These are phyloP conservation scores for Anarrhichthys ocellatus DNA, from an alignment of 2,113 vertebrate species.

Conservation along the genomic window DNA sequence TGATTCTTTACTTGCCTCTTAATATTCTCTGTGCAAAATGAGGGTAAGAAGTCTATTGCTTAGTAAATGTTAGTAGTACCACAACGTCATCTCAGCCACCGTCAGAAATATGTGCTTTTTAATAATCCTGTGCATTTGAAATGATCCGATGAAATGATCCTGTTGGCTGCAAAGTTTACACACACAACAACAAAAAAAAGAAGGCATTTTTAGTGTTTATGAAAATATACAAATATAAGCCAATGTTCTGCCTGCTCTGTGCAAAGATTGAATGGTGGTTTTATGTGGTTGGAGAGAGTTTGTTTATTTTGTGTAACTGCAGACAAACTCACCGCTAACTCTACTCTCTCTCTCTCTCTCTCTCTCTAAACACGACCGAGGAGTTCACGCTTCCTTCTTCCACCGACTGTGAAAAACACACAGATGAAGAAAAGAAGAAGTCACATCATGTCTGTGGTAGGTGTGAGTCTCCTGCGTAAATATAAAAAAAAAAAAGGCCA, in stretches of 20 bases:
- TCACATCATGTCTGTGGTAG: conserved; percentile 8
- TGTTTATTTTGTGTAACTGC: conserved; percentile 1
- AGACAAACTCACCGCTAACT: conserved; percentile 4
- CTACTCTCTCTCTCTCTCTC: conserved; percentile 25
- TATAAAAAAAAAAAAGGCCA: conserved; percentile 33
- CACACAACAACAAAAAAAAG: conserved; percentile 39
- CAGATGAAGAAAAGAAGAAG: conserved; percentile 1
- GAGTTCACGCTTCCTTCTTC: conserved; percentile 5
- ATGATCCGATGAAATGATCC: background rate
- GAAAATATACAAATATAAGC: conserved; percentile 74
- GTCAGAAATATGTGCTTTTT: conserved; percentile 53
- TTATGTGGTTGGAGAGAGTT: conserved; percentile 30
- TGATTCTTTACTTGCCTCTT: conserved; percentile 50
- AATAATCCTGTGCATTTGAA: conserved; percentile 31
- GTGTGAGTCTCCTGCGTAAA: conserved; percentile 11
- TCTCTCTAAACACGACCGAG: conserved; percentile 6
- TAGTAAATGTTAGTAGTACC: conserved; percentile 78
- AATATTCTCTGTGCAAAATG: conserved; percentile 76
- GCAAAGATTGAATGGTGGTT: conserved; percentile 37
- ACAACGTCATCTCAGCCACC: conserved; percentile 34
- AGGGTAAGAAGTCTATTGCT: conserved; percentile 66
- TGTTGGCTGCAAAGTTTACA: conserved; percentile 37
- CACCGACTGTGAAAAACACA: background rate
- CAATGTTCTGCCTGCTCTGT: conserved; percentile 48
- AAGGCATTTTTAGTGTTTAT: conserved; percentile 58